These are phyloP conservation scores for Aurelia aurita DNA, from an alignment of 30 jellyfish, hydroid and myxozoan genomes.

Conservation along the genomic window DNA sequence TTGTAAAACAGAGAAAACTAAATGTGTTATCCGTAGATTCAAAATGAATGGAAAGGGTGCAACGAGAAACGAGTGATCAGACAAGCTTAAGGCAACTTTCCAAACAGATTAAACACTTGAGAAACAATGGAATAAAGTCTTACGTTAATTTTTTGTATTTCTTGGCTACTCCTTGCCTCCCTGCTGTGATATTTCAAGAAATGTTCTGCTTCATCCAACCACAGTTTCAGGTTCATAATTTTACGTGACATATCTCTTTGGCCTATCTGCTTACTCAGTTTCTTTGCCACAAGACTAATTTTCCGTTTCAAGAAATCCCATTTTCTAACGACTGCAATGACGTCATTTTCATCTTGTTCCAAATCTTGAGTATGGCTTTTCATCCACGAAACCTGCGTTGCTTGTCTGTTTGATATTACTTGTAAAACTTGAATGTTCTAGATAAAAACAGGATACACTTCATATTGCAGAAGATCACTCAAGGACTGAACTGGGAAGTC, in stretches of 20 bases:
- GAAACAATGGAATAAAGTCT: background rate
- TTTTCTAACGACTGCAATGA: conserved; percentile 32
- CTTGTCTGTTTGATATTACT: conserved; percentile 47
- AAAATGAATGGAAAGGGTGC: background rate
- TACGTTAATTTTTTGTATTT: conserved; percentile 67
- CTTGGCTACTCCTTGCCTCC: conserved; percentile 55
- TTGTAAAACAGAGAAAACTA: background rate
- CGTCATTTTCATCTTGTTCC: conserved; percentile 50
- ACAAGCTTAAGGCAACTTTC: background rate
- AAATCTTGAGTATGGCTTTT: conserved; percentile 38
- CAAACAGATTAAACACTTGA: background rate
- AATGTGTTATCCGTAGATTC: background rate
- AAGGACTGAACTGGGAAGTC: too few relatives aligned
- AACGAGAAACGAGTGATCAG: background rate
- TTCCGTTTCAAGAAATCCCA: conserved; percentile 53
- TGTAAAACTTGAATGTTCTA: conserved; percentile 45
- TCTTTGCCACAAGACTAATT: conserved; percentile 20
- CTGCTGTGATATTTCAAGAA: conserved; percentile 49
- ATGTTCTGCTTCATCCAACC: conserved; percentile 74
- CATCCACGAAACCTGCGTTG: conserved; percentile 72
- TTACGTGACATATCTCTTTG: conserved; percentile 1
- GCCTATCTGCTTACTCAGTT: conserved; percentile 15
- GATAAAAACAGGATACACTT: background rate
- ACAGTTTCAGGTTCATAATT: conserved; percentile 8
- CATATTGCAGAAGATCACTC: too few relatives aligned